Percentiles rank a stretch among this genome's conserved stretches.
Evolutionary conservation across 2,888 invertebrate genomes (phyloP).

Genomic region (Coelogynopora nodosa): DNA sequence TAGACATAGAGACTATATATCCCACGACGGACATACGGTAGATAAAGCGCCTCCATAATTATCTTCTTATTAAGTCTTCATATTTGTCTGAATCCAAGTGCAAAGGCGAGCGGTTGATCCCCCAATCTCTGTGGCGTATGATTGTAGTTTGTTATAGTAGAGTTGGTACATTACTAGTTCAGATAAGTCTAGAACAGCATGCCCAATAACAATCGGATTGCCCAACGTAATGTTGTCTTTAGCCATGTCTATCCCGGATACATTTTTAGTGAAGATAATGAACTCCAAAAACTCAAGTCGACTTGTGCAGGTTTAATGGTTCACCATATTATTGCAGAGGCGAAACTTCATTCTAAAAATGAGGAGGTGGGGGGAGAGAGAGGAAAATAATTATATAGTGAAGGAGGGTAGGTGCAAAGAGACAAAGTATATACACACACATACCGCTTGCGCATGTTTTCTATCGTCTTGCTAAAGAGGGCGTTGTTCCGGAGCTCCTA

Average conservation of each 20-base stretch:
- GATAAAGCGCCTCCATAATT: no score
- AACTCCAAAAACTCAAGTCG: neutral
- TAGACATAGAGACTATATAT: no score
- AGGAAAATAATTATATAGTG: no score
- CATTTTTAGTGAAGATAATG: neutral
- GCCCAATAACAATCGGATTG: neutral
- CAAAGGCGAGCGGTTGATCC: no score
- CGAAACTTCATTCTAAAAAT: neutral
- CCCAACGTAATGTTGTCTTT: neutral
- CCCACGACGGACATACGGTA: no score
- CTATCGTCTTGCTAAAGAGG: neutral
- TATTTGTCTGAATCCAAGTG: no score
- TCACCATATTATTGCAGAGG: no score
- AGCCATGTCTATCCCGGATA: neutral
- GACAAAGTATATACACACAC: neutral
- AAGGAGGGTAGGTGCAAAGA: neutral
- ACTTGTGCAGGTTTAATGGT: neutral
- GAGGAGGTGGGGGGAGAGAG: no score
- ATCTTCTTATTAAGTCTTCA: no score
- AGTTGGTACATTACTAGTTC: neutral
- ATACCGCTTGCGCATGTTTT: neutral
- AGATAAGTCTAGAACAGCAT: neutral
- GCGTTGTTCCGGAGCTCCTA: neutral
- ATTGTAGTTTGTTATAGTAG: neutral
- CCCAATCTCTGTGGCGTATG: no score